Percentiles rank a stretch among this genome's conserved stretches.
Evolutionary conservation across 2,113 vertebrate species (phyloP).

Genomic region (Psittacula cyanocephala): DNA sequence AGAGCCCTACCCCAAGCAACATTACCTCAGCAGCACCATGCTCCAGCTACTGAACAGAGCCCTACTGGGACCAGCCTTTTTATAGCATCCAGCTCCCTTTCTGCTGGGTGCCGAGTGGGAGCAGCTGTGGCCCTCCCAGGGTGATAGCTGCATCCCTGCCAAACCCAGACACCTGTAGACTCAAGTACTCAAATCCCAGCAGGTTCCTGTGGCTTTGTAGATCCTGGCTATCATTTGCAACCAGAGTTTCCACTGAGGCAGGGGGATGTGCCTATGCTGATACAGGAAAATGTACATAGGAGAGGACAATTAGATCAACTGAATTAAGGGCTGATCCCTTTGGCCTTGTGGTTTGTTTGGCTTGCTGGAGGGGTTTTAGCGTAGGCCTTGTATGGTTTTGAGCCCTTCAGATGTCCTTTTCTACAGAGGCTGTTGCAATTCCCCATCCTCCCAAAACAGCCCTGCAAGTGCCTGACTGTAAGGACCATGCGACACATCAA

Average conservation of each 20-base stretch:
- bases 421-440: not conserved
- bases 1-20: not conserved
- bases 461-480: not conserved
- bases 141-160: not conserved
- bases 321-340: conserved; percentile 36
- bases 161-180: not conserved
- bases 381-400: not conserved
- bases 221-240: not conserved
- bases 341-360: conserved; percentile 54
- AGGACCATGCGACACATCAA: not conserved
- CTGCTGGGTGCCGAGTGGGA: not conserved
- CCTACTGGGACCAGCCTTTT: not conserved
- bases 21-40: fast-evolving
- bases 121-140: not conserved
- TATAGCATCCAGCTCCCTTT: not conserved
- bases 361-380: conserved; percentile 4
- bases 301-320: conserved; percentile 20
- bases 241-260: not conserved
- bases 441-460: not conserved
- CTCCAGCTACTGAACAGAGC: not conserved
- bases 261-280: not conserved
- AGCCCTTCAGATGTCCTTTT: not conserved
- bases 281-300: not conserved
- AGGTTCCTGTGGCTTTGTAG: not conserved
- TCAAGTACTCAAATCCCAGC: not conserved